Conservation (phyloP, 2,888 invertebrate species). For the Protophormia terraenovae region DNA sequence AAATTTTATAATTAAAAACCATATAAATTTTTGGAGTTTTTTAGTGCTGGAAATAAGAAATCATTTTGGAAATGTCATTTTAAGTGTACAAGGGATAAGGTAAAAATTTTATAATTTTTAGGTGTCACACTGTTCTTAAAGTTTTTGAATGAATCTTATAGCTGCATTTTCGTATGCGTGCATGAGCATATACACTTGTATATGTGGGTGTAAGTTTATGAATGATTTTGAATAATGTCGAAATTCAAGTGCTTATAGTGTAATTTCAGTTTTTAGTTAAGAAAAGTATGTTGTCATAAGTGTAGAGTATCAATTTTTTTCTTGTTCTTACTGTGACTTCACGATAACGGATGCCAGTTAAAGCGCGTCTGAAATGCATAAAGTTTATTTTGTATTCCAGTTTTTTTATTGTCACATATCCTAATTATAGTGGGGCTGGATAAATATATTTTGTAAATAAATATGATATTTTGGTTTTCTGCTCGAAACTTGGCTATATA, state of each 20-base stretch:
- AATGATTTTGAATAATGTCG: slow-evolving; percentile 40
- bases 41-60: too few species aligned
- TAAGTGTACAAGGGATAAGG: too few species aligned
- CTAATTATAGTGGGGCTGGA: too few species aligned
- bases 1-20: too few species aligned
- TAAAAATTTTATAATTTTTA: neutral
- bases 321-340: slow-evolving; percentile 47
- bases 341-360: slow-evolving; percentile 20
- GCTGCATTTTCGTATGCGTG: neutral
- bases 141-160: neutral
- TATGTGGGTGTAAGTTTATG: slow-evolving; percentile 11
- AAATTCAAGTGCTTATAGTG: slow-evolving; percentile 38
- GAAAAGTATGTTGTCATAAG: neutral
- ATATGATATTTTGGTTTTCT: too few species aligned
- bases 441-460: too few species aligned
- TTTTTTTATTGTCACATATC: neutral
- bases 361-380: slow-evolving; percentile 38
- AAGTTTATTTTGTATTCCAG: slow-evolving; percentile 6
- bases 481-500: too few species aligned
- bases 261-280: slow-evolving; percentile 35
- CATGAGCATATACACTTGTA: neutral
- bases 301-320: neutral
- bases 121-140: neutral
- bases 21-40: too few species aligned
- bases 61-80: too few species aligned